Conservation (phyloP, 1,140 invertebrate species). For the Copidosoma floridanum region DNA sequence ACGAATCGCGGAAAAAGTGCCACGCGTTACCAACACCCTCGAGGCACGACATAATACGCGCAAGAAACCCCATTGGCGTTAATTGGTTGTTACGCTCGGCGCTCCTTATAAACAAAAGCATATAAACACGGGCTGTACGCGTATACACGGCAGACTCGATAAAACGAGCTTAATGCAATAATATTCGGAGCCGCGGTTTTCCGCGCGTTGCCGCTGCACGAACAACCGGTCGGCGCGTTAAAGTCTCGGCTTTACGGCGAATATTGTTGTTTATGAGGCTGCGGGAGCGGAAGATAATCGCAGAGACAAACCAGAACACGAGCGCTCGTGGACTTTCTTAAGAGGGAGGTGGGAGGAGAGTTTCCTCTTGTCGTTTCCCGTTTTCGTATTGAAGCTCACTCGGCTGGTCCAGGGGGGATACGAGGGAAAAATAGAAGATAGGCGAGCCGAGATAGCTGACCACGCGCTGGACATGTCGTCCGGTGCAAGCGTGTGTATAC, state of each 20-base stretch:
- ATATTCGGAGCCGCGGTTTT: background rate
- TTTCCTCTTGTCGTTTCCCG: conserved; percentile 18
- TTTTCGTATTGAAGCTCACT: background rate
- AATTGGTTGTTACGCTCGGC: conserved; percentile 17
- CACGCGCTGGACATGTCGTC: background rate
- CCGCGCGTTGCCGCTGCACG: background rate
- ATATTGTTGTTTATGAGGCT: conserved; percentile 19
- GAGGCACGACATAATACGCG: too few relatives aligned
- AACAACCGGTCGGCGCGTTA: conserved; percentile 10
- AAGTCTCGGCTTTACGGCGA: conserved; percentile 12
- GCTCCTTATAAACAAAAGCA: conserved; percentile 16
- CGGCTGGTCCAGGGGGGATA: background rate
- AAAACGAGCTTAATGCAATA: conserved; percentile 13
- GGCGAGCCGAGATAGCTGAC: background rate
- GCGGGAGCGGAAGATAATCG: conserved; percentile 4
- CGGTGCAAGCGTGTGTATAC: background rate
- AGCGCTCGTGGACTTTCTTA: too few relatives aligned
- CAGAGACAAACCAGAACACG: conserved; percentile 19
- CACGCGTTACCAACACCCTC: too few relatives aligned
- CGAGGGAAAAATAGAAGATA: background rate
- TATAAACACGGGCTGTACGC: conserved; percentile 2
- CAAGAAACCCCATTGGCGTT: too few relatives aligned
- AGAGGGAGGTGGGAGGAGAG: too few relatives aligned
- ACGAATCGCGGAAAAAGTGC: too few relatives aligned
- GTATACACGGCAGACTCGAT: too few relatives aligned